Evolutionary conservation across 1,140 invertebrate genomes (phyloP).

Genomic region (Oscheius sp.): DNA sequence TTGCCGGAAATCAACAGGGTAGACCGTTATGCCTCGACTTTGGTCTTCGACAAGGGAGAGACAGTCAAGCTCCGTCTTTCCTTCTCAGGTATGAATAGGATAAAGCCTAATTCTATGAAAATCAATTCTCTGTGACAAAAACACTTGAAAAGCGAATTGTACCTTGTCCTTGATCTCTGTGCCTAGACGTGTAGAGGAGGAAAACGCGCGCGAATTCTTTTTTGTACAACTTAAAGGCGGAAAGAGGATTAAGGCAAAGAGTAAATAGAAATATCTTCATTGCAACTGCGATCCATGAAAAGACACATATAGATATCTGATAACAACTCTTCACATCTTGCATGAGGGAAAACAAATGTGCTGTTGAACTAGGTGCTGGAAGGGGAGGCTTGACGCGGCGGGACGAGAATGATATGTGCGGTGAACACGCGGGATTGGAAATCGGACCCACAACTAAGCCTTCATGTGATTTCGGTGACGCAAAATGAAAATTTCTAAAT

Average conservation of each 20-base stretch:
- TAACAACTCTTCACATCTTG: constrained; percentile 1
- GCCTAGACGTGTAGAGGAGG: neutral
- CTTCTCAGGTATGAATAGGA: constrained; percentile 35
- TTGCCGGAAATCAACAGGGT: constrained; percentile 27
- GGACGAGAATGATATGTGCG: neutral
- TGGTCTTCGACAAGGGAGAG: constrained; percentile 37
- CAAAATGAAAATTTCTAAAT: too few species aligned
- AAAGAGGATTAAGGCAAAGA: neutral
- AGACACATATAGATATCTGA: neutral
- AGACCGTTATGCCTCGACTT: constrained; percentile 27
- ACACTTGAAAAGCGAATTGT: neutral
- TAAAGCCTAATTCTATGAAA: too few species aligned
- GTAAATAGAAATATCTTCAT: constrained; percentile 4
- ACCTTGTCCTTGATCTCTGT: neutral
- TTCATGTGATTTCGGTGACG: too few species aligned
- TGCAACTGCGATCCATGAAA: neutral
- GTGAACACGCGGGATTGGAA: neutral
- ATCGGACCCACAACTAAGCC: constrained; percentile 3
- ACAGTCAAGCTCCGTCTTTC: constrained; percentile 31
- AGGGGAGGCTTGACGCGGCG: too few species aligned
- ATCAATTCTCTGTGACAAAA: neutral
- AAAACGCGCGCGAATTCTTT: neutral
- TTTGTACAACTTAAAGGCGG: neutral
- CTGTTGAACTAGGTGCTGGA: neutral
- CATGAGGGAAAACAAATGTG: neutral